A percentile compares a stretch with the other conserved stretches of the same genome.
Evolutionary conservation across 2,888 invertebrate genomes (phyloP).

Genomic region (Nebria salina): DNA sequence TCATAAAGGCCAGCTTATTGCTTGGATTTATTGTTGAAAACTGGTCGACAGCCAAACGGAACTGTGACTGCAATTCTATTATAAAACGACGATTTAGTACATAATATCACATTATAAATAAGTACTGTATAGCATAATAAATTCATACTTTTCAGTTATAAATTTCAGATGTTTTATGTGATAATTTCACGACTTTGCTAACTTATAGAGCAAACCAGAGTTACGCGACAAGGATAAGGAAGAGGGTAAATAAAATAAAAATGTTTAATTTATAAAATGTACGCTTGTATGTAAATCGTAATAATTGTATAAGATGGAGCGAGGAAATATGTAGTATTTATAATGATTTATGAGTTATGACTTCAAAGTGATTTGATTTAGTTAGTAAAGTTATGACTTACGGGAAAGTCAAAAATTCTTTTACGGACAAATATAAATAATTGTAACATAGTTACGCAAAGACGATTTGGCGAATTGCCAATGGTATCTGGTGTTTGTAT

Average conservation of each 20-base stretch:
- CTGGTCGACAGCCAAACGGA: slow-evolving; percentile 13
- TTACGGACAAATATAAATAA: slow-evolving; percentile 45
- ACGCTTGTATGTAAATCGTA: background rate
- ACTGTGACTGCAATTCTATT: background rate
- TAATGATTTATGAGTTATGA: background rate
- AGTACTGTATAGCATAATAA: background rate
- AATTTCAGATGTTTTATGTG: background rate
- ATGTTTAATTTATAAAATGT: background rate
- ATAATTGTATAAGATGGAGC: no score
- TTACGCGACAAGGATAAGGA: no score
- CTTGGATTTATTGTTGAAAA: background rate
- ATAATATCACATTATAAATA: background rate
- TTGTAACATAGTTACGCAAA: slow-evolving; percentile 39
- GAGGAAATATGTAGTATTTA: no score
- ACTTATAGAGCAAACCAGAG: no score
- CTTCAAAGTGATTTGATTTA: background rate
- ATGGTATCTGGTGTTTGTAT: slow-evolving; percentile 37
- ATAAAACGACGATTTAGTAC: background rate
- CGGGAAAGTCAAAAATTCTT: slow-evolving; percentile 32
- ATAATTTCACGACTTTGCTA: no score
- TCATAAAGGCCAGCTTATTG: slow-evolving; percentile 34
- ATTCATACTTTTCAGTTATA: background rate
- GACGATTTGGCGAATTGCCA: slow-evolving; percentile 38
- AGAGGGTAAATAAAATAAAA: background rate
- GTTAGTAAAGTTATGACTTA: background rate